These are phyloP conservation scores for Agapornis canus DNA, from an alignment of 2,797 vertebrate species.

Conservation along the genomic window DNA sequence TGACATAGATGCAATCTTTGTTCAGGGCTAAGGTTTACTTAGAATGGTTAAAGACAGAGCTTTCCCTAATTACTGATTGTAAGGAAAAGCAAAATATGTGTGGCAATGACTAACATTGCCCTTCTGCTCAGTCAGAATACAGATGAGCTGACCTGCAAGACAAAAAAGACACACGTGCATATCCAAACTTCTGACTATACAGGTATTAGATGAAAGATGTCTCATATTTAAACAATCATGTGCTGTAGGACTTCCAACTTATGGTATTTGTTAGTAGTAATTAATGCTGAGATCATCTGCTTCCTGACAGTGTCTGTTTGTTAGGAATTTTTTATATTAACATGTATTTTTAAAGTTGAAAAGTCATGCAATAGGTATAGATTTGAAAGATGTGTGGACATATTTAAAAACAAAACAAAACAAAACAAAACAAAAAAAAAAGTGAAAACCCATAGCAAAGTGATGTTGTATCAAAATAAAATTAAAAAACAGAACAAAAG, in stretches of 20 bases:
- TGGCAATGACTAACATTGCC: neutral
- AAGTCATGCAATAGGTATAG: neutral
- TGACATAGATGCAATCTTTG: neutral
- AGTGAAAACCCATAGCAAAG: neutral
- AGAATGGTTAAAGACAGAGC: neutral
- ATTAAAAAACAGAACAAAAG: neutral
- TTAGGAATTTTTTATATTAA: constrained; percentile 2
- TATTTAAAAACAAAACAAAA: neutral
- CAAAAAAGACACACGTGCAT: neutral
- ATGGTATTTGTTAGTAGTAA: neutral
- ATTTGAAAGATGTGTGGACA: neutral
- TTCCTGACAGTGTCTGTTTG: constrained; percentile 31
- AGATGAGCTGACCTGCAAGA: neutral
- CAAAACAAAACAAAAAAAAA: too few species aligned
- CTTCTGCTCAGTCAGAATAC: neutral
- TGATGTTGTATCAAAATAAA: neutral
- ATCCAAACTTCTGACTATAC: neutral
- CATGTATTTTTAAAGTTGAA: neutral
- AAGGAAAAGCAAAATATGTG: neutral
- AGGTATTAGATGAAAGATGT: neutral
- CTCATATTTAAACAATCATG: neutral
- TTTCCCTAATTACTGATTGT: neutral
- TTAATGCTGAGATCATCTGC: constrained; percentile 3
- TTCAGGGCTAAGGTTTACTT: neutral
- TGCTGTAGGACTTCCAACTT: neutral